Base-by-base conservation (phyloP, 2,888 invertebrate species). In the Drosophila gaucha region DNA sequence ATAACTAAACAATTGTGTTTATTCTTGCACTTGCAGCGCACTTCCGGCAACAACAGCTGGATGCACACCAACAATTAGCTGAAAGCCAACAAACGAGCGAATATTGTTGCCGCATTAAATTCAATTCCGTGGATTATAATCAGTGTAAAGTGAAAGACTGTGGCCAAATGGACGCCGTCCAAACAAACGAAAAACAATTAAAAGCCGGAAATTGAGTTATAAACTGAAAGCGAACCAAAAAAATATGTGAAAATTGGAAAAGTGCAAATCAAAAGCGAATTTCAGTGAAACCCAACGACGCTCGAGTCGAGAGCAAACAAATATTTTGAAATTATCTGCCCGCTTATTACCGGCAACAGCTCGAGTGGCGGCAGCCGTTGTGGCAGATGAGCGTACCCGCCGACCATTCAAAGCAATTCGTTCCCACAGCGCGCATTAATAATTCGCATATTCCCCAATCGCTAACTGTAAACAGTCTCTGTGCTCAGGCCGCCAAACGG, bases 41-140 rank as follows among this genome's bases (percentile, higher is more conserved):
- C 69, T 73, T 87, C 86, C 72, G 83, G 82, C 76, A 66, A 18
- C 68, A 68, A 57, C 86, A 85, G 88, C 86, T 87, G 88, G 68
- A 67, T 66, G 67, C 84, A 80, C 36, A 63, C 64, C 39, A 58
- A 58, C 43, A 44, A 70, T 33, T 39, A 64, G 38, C 35, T 46
- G 30, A 46, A 35, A 24, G 0, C 8, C n/a, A 20, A 12, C 18
- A 20, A 12, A 20, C 28, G 30, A 30, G 20, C 52, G 18, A 52
- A 51, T 36, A 54, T 47, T 35, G 20, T 28, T 49, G 41, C 35
- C 24, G n/a, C 39, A 63, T 60, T 10, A 51, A 51, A 57, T 44
- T 50, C 30, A 41, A 63, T 47, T 57, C 46, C 14, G 58, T 75
- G 65, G 65, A 60, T 70, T 56, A 51, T 44, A 35, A 47, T 52